Evolutionary conservation across 2,797 vertebrate species (phyloP).

Genomic region (Dallia pectoralis): DNA sequence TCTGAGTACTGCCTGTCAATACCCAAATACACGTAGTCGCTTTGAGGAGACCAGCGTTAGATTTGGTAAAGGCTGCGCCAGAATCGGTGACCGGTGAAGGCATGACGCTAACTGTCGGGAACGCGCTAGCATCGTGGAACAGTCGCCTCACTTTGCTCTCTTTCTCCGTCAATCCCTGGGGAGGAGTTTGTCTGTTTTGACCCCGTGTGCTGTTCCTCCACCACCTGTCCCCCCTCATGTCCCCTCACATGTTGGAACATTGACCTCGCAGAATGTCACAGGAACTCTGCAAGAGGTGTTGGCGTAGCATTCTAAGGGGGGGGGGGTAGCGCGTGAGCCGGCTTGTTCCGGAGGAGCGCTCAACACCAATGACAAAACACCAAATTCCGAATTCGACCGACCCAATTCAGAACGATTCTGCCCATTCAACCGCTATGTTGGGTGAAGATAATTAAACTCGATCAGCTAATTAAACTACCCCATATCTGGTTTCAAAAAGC

Average conservation of each 20-base stretch:
- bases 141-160: conserved; percentile 32
- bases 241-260: not conserved
- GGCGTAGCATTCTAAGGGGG: conserved; percentile 12
- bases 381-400: not conserved
- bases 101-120: conserved; percentile 54
- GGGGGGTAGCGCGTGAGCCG: conserved; percentile 22
- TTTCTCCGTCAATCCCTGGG: conserved; percentile 30
- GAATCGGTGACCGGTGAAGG: conserved; percentile 36
- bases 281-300: conserved; percentile 10
- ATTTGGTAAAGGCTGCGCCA: conserved; percentile 37
- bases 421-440: not conserved
- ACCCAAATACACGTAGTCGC: conserved; percentile 22
- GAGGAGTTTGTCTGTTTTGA: conserved; percentile 52
- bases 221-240: conserved; percentile 52
- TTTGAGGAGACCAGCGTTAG: conserved; percentile 24
- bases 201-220: conserved; percentile 39
- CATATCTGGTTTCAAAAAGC: not conserved
- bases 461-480: not conserved
- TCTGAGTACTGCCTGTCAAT: conserved; percentile 30
- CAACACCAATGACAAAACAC: not conserved
- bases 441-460: not conserved
- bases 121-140: conserved; percentile 52
- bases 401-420: not conserved
- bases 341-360: not conserved
- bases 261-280: conserved; percentile 21